A percentile compares a stretch with the other conserved stretches of the same genome.
Conservation (phyloP, 2,888 invertebrate genomes). For the Ferdinandea cuprea region DNA sequence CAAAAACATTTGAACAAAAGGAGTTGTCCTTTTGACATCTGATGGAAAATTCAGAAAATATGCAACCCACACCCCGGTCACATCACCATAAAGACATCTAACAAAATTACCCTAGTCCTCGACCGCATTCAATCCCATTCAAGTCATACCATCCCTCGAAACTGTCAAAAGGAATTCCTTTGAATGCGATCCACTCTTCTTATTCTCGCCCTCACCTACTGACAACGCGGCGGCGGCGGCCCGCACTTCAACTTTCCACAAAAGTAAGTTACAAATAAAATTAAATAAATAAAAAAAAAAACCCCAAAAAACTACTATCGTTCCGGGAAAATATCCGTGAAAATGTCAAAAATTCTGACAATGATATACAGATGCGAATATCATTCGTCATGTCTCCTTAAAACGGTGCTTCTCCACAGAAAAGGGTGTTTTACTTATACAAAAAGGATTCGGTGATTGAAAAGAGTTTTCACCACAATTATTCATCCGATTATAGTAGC, state of each 20-base stretch:
- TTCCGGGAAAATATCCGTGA: constrained; percentile 66
- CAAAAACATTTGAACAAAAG: constrained; percentile 19
- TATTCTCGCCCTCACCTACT: too few relatives aligned
- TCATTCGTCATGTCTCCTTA: constrained; percentile 63
- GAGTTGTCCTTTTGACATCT: constrained; percentile 52
- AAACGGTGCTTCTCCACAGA: constrained; percentile 13
- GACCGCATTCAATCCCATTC: constrained; percentile 40
- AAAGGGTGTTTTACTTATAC: constrained; percentile 28
- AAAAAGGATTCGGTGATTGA: constrained; percentile 56
- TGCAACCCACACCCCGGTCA: constrained; percentile 32
- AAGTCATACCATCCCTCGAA: constrained; percentile 58
- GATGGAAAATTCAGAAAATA: constrained; percentile 39
- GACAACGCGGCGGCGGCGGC: too few relatives aligned
- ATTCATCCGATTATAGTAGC: constrained; percentile 59
- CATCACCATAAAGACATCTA: constrained; percentile 34
- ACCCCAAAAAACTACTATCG: constrained; percentile 58
- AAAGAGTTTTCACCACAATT: constrained; percentile 70
- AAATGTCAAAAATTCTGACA: constrained; percentile 74
- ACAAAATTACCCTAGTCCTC: constrained; percentile 47
- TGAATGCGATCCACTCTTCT: constrained; percentile 16
- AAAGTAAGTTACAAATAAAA: constrained; percentile 17
- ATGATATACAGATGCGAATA: constrained; percentile 50
- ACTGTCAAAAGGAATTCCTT: constrained; percentile 74
- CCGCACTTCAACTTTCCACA: neutral
- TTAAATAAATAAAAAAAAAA: constrained; percentile 41